Percentiles rank a stretch among this genome's conserved stretches.
Evolutionary conservation across 2,113 vertebrate genomes (phyloP).

Genomic region (Saccopteryx leptura): DNA sequence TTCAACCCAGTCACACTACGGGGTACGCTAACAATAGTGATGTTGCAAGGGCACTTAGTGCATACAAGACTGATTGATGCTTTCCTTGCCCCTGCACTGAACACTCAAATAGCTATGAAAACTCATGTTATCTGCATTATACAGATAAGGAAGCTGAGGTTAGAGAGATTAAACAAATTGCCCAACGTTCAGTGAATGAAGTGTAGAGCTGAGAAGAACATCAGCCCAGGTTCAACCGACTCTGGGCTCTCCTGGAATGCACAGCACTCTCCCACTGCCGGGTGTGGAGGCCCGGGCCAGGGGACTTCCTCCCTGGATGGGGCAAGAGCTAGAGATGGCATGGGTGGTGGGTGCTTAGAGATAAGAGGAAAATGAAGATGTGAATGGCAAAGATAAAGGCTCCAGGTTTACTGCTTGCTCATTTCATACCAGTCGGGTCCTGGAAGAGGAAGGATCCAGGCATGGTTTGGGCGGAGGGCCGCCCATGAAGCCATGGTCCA

Average conservation of each 20-base stretch:
- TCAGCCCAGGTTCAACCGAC: background rate
- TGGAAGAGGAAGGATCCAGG: background rate
- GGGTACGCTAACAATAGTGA: background rate
- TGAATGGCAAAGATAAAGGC: background rate
- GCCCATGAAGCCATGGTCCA: fast-evolving
- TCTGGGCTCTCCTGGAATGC: background rate
- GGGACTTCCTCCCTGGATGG: background rate
- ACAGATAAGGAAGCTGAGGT: background rate
- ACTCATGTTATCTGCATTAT: background rate
- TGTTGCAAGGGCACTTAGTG: background rate
- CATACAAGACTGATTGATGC: background rate
- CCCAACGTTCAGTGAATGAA: background rate
- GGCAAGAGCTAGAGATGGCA: background rate
- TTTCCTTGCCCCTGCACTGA: background rate
- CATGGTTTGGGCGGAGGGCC: background rate
- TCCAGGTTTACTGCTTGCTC: background rate
- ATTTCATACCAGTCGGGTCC: background rate
- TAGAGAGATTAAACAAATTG: background rate
- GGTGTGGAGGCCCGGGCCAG: fast-evolving
- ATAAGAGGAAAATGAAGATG: background rate
- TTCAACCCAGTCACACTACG: background rate
- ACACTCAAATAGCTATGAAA: background rate
- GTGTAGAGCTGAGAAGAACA: background rate
- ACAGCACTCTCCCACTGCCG: background rate
- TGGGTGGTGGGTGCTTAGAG: background rate